A percentile compares a stretch with the other conserved stretches of the same genome.
Evolutionary conservation across 2,113 vertebrate genomes (phyloP).

Genomic region (Orthonyx spaldingii): DNA sequence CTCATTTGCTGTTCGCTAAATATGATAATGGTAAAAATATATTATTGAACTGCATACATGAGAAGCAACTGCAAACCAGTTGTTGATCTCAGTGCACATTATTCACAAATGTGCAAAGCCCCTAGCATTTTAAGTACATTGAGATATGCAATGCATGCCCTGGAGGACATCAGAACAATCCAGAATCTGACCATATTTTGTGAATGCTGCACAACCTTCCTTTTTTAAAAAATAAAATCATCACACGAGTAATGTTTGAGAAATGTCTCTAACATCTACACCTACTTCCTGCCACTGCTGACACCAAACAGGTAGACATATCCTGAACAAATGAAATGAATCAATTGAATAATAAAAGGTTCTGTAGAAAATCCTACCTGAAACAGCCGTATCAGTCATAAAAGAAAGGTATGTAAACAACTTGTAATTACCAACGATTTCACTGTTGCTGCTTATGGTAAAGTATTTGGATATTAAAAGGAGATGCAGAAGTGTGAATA

Average conservation of each 20-base stretch:
- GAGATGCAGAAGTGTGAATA: neutral
- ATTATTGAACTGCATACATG: neutral
- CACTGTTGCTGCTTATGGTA: neutral
- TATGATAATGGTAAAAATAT: neutral
- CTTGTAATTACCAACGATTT: neutral
- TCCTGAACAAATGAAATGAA: neutral
- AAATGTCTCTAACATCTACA: neutral
- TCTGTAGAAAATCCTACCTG: neutral
- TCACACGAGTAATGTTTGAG: neutral
- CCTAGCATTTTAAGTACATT: neutral
- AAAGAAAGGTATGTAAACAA: neutral
- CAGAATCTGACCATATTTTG: neutral
- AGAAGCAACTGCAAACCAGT: neutral
- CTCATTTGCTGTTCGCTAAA: neutral
- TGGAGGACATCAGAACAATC: neutral
- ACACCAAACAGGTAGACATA: neutral
- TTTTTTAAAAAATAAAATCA: neutral
- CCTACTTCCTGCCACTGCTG: neutral
- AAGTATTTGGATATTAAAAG: neutral
- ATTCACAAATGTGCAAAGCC: neutral
- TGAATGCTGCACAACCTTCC: neutral
- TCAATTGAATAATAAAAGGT: neutral
- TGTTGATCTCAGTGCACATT: neutral
- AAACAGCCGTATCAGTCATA: neutral
- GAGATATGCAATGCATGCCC: neutral